Conservation (phyloP, 1,140 invertebrate genomes). For the Drosophila lacteicornis region DNA sequence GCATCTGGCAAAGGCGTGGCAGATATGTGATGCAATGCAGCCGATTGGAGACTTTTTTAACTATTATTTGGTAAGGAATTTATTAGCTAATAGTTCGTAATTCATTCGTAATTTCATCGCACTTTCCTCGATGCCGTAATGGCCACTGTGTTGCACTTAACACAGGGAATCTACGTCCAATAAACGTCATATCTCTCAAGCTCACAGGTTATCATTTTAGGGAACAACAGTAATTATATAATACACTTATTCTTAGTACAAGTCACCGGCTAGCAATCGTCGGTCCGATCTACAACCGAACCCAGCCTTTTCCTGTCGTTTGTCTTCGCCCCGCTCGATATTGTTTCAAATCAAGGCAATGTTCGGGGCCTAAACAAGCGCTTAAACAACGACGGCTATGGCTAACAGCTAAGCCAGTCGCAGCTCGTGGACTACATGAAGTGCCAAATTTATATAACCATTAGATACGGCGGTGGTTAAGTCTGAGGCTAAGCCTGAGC, state of each 20-base stretch:
- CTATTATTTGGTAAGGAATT: not conserved
- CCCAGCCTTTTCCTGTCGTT: conserved; percentile 61
- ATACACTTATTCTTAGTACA: conserved; percentile 38
- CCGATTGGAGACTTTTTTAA: not conserved
- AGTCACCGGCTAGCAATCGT: conserved; percentile 33
- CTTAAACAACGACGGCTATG: conserved; percentile 42
- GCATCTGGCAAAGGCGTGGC: conserved; percentile 44
- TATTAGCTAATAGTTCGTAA: not conserved
- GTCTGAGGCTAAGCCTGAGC: conserved; percentile 7
- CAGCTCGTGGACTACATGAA: conserved; percentile 55
- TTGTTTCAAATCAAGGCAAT: conserved; percentile 49
- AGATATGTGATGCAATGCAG: conserved; percentile 27
- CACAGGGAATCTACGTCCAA: no score
- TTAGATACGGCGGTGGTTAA: conserved; percentile 67
- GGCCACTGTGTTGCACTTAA: not conserved
- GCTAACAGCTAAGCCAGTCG: conserved; percentile 25
- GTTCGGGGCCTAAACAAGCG: conserved; percentile 47
- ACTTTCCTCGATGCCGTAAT: not conserved
- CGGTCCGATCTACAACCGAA: conserved; percentile 46
- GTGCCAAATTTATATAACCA: conserved; percentile 76
- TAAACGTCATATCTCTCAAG: not conserved
- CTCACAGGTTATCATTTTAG: conserved; percentile 6
- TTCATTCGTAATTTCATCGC: not conserved
- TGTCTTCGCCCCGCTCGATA: conserved; percentile 45
- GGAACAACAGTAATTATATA: conserved; percentile 34